Conservation (phyloP, 2,797 vertebrate genomes). For the Merluccius polli region DNA sequence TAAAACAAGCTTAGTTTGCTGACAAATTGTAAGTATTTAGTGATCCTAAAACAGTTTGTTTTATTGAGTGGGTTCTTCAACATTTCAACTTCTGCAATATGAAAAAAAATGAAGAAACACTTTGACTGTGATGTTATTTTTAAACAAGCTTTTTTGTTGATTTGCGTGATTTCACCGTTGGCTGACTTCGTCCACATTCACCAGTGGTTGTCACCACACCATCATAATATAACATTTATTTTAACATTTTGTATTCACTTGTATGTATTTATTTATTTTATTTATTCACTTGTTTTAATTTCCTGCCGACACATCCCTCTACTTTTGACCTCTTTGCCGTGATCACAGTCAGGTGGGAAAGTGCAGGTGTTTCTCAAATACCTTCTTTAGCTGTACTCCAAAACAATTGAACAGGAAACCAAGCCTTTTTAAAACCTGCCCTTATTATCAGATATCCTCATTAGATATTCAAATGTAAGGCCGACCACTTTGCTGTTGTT, state of each 20-base stretch:
- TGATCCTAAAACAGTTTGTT: no score
- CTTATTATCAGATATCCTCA: not conserved
- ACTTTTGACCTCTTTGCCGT: not conserved
- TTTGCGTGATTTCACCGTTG: no score
- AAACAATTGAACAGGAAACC: not conserved
- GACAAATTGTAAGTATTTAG: no score
- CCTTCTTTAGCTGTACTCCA: not conserved
- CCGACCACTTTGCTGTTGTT: not conserved
- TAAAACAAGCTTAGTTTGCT: no score
- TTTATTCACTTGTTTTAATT: not conserved
- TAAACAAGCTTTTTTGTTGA: no score
- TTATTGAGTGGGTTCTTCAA: no score
- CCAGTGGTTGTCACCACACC: no score
- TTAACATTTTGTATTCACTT: not conserved
- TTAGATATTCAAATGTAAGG: not conserved
- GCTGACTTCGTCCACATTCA: no score
- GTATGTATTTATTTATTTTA: not conserved
- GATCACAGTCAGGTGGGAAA: not conserved
- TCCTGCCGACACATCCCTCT: not conserved
- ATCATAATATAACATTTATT: not conserved
- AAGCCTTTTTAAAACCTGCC: not conserved
- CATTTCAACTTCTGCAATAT: no score
- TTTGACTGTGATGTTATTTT: no score
- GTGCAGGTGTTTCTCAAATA: not conserved
- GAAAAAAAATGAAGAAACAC: no score